phyloP scores from a whole-genome alignment of 30 jellyfish, hydroid and myxozoan species.

The Pseudorhiza aurosa region DNA sequence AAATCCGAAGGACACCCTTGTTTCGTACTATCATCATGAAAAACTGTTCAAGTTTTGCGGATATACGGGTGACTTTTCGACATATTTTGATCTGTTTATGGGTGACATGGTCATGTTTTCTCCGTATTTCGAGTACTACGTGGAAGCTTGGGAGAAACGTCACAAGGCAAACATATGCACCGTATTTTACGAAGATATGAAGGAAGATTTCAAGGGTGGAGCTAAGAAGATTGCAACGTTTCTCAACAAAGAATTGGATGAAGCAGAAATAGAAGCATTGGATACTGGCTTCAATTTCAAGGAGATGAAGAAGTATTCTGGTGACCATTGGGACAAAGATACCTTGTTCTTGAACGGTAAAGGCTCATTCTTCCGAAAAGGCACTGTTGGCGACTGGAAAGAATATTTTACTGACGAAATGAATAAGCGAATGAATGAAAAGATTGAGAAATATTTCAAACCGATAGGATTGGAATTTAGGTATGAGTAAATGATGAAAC shows the following conservation, averaged over 20 bases:
- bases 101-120: neutral
- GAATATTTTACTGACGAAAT: slow-evolving; percentile 21
- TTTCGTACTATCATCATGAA: slow-evolving; percentile 23
- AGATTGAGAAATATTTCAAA: slow-evolving; percentile 2
- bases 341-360: neutral
- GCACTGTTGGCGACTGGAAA: slow-evolving; percentile 41
- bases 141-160: neutral
- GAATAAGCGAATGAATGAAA: slow-evolving; percentile 26
- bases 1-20: slow-evolving; percentile 42
- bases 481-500: no score
- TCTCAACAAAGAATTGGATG: slow-evolving; percentile 3
- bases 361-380: slow-evolving; percentile 25
- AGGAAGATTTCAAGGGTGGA: neutral
- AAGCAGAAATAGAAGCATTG: neutral
- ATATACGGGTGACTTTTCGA: slow-evolving; percentile 9
- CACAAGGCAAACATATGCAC: slow-evolving; percentile 9
- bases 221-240: slow-evolving; percentile 14
- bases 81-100: slow-evolving; percentile 17
- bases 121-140: slow-evolving; percentile 6
- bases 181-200: slow-evolving; percentile 24
- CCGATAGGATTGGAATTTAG: no score
- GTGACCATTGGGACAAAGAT: neutral
- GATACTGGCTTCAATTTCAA: slow-evolving; percentile 3
- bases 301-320: slow-evolving; percentile 12
- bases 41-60: slow-evolving; percentile 6